Base-by-base conservation (phyloP, 2,888 invertebrate species). In the Ophraella communa region DNA sequence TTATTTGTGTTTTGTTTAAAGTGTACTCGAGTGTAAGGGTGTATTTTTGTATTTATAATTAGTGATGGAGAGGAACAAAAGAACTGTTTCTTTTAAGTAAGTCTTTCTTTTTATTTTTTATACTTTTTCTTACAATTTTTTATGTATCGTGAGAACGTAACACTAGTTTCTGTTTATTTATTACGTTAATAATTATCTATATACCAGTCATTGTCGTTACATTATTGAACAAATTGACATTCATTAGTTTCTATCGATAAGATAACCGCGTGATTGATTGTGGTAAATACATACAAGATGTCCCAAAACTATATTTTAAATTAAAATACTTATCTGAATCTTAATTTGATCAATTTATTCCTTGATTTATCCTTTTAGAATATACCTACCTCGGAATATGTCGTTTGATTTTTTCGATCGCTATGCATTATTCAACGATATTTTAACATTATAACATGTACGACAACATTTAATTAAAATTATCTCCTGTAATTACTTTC, bases 191-290 rank as follows among this genome's bases (percentile, higher is more conserved):
- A 35, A 35, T 35, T 35, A 17, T 7, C 5, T 39, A 17, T 39
- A 39, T 39, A 30, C 30, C 2, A 30, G 7, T 30, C 4, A 39
- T 39, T 39, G 17, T 39, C 39, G 14, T 17, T 39, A n/a, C n/a
- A 17, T 47, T 23, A 47, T 47, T 47, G 47, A 21, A n/a, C 23
- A 23, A n/a, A 47, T 45, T 47, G 47, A 21, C 47, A 47, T 47
- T 21, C 21, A 47, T 47, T 47, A 47, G 8, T 21, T 23, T 21
- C 2, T 23, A 20, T 47, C 47, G 11, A 47, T 47, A 21, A 47
- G 47, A 47, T 47, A 47, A 23, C 14, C 17, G 17, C 5, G 14
- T 39, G 39, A 39, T 39, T 39, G 14, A 39, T 39, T n/a, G 7
- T 10, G 30, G 30, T 24, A 30, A 30, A 7, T 30, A 10, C 17